Evolutionary conservation across 2,113 vertebrate species (phyloP).

Genomic region (Camelus bactrianus): DNA sequence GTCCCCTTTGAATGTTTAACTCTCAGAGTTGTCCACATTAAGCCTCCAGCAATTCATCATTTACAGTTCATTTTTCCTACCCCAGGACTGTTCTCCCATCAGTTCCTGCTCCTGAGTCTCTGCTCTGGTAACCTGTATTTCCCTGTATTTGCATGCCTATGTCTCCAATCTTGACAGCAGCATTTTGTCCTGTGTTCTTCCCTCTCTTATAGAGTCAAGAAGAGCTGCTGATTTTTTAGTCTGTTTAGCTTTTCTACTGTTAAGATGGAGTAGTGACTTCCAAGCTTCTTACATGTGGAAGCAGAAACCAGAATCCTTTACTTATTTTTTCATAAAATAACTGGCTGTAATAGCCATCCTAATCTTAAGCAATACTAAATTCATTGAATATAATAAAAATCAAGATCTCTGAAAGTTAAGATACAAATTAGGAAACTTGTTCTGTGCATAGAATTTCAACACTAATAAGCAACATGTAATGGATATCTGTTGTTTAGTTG

Average conservation of each 20-base stretch:
- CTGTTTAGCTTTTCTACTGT: background rate
- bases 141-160: background rate
- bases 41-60: background rate
- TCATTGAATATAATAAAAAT: constrained; percentile 28
- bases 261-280: background rate
- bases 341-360: background rate
- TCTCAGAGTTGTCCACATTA: background rate
- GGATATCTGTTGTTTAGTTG: background rate
- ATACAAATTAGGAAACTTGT: background rate
- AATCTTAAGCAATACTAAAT: background rate
- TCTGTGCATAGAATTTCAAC: background rate
- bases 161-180: background rate
- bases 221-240: background rate
- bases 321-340: background rate
- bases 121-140: background rate
- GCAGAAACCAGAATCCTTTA: background rate
- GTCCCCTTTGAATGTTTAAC: background rate
- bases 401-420: background rate
- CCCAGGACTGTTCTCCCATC: background rate
- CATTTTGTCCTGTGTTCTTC: background rate
- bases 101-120: background rate
- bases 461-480: background rate
- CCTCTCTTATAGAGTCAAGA: background rate
- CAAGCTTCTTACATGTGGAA: background rate
- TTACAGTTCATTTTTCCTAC: background rate